These are phyloP conservation scores for Pangasius mekongensis DNA, from an alignment of 2,797 vertebrate genomes.

Conservation along the genomic window DNA sequence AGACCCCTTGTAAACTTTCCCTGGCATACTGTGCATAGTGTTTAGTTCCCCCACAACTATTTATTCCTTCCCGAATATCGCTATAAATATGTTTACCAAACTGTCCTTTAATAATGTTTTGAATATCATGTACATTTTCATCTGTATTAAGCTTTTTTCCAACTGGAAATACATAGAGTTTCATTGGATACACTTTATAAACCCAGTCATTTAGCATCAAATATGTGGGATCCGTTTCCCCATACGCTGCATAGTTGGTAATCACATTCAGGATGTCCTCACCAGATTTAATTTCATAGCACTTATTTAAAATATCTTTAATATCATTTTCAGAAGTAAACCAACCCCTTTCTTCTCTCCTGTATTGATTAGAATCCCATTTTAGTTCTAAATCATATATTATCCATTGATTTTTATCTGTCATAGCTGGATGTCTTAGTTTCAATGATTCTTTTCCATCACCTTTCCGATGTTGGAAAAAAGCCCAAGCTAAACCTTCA, in stretches of 20 bases:
- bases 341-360: background rate
- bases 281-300: constrained; percentile 46
- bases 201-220: constrained; percentile 62
- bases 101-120: fast-evolving
- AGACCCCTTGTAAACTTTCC: background rate
- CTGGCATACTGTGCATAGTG: fast-evolving
- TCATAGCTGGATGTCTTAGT: too few species aligned
- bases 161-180: constrained; percentile 40
- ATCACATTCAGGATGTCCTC: constrained; percentile 48
- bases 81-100: fast-evolving
- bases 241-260: constrained; percentile 23
- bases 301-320: background rate
- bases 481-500: constrained; percentile 53
- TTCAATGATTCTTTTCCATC: background rate
- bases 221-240: fast-evolving
- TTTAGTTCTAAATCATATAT: background rate
- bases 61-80: fast-evolving
- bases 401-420: background rate
- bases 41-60: background rate
- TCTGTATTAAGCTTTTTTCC: constrained; percentile 49
- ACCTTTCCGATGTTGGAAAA: constrained; percentile 39
- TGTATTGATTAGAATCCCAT: background rate
- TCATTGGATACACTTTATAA: fast-evolving
- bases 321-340: background rate
- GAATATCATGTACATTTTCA: background rate